These are phyloP conservation scores for Patella depressa DNA, from an alignment of 2,888 invertebrate species.

Conservation along the genomic window DNA sequence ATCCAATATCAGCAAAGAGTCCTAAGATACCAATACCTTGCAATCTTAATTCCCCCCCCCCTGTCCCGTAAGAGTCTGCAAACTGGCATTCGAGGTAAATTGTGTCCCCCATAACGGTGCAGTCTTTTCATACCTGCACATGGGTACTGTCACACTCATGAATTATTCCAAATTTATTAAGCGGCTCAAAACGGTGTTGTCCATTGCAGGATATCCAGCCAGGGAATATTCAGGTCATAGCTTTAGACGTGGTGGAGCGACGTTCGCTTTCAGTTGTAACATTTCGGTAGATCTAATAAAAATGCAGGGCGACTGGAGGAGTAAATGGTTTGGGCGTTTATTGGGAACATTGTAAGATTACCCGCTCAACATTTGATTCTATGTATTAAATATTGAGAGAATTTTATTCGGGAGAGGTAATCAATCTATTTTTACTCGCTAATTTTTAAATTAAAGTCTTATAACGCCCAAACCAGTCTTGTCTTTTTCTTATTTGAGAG, in stretches of 20 bases:
- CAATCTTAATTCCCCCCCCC: background rate
- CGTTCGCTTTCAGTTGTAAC: background rate
- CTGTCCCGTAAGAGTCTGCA: background rate
- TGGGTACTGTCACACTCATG: background rate
- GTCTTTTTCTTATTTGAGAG: background rate
- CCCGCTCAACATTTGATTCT: background rate
- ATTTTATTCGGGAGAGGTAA: background rate
- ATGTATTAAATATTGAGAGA: background rate
- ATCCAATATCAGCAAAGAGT: background rate
- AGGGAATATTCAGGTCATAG: background rate
- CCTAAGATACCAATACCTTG: background rate
- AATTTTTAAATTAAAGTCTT: background rate
- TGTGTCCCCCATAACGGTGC: background rate
- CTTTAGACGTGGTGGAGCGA: background rate
- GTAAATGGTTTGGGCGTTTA: background rate
- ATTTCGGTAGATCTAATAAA: no score
- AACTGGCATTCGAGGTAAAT: background rate
- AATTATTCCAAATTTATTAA: background rate
- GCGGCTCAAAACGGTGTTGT: background rate
- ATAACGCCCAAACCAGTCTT: conserved; percentile 1
- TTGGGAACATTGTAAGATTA: no score
- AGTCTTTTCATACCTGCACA: background rate
- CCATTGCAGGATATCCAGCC: background rate
- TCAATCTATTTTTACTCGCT: background rate
- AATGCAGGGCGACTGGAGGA: conserved; percentile 5